phyloP scores from a whole-genome alignment of 23 tunicate genomes.

The Ciona savignyi region DNA sequence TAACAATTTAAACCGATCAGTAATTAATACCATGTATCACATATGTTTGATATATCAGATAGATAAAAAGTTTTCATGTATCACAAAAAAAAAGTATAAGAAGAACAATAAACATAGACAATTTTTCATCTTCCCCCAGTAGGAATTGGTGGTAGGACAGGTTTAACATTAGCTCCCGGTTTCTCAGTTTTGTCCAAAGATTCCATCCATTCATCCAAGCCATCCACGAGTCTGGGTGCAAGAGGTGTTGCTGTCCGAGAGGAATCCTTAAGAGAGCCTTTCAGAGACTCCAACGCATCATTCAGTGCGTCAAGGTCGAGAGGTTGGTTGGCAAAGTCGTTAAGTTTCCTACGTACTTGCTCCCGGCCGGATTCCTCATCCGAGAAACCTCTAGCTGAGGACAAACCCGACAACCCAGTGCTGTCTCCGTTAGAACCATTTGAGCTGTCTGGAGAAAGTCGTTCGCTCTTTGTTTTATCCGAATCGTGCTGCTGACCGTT shows the following conservation, averaged over 20 bases:
- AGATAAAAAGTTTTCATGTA: no score
- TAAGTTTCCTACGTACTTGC: background rate
- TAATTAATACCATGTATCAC: no score
- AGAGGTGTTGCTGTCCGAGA: constrained; percentile 51
- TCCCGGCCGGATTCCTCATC: constrained; percentile 46
- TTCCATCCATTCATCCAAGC: constrained; percentile 35
- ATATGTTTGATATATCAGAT: no score
- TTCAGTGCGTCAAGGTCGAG: constrained; percentile 58
- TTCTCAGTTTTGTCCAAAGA: background rate
- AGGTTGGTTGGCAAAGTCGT: constrained; percentile 26
- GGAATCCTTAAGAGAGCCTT: constrained; percentile 48
- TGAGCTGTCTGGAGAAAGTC: constrained; percentile 50
- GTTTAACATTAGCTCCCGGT: constrained; percentile 48
- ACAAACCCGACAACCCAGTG: constrained; percentile 59
- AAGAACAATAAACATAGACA: no score
- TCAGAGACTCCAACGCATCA: constrained; percentile 65
- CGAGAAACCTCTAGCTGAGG: constrained; percentile 75
- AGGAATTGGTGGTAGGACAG: constrained; percentile 74
- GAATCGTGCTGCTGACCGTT: constrained; percentile 12
- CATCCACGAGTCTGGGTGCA: constrained; percentile 45
- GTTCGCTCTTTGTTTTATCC: constrained; percentile 16
- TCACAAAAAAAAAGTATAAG: no score
- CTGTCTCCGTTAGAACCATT: constrained; percentile 20
- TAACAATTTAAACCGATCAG: no score
- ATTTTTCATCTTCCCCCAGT: constrained; percentile 27